phyloP scores from a whole-genome alignment of 2,888 invertebrate species.

The Trachelus tabidus region DNA sequence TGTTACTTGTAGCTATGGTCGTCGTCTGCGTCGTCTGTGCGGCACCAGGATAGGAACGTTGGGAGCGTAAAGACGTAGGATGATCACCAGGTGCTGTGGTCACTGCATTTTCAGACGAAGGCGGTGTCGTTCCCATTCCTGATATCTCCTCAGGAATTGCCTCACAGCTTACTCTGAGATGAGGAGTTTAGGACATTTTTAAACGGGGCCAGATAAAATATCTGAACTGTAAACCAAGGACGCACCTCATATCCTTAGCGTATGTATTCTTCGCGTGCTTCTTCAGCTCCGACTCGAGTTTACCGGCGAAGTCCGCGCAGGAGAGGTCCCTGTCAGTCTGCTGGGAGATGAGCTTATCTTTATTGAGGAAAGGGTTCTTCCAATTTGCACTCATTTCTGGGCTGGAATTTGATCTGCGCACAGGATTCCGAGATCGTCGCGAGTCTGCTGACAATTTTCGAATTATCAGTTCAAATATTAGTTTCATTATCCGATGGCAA shows the following conservation, averaged over 20 bases:
- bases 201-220: background rate
- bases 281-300: conserved; percentile 68
- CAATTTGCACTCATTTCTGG: conserved; percentile 93
- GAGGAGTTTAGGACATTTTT: background rate
- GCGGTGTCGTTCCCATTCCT: conserved; percentile 79
- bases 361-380: conserved; percentile 77
- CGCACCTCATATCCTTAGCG: conserved; percentile 75
- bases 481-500: conserved; percentile 64
- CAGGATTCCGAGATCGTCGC: conserved; percentile 80
- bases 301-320: conserved; percentile 51
- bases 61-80: conserved; percentile 66
- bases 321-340: conserved; percentile 47
- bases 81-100: conserved; percentile 53
- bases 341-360: conserved; percentile 61
- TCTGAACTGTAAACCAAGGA: background rate
- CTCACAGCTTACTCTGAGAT: conserved; percentile 81
- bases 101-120: conserved; percentile 65
- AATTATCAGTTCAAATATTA: background rate
- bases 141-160: conserved; percentile 91
- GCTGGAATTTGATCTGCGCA: conserved; percentile 89
- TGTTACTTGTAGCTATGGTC: conserved; percentile 59
- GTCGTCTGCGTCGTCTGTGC: conserved; percentile 58
- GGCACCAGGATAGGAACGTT: conserved; percentile 68
- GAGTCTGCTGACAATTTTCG: conserved; percentile 41
- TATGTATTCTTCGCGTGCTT: conserved; percentile 76